phyloP scores from a whole-genome alignment of 2,888 invertebrate genomes.

The Taphrorychus bicolor region DNA sequence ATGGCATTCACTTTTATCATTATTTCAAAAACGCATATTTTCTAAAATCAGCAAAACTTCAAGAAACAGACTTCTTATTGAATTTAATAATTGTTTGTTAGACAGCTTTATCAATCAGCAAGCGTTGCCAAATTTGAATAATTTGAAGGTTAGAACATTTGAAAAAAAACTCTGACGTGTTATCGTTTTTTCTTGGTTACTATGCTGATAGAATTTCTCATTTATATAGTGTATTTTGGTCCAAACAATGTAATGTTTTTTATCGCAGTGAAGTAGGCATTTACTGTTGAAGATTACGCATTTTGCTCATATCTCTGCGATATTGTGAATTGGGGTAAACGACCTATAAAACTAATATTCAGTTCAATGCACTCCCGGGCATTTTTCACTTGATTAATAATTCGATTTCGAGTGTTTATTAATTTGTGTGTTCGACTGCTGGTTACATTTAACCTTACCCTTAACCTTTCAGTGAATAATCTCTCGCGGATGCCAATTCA shows the following conservation, averaged over 20 bases:
- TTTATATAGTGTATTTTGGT: background rate
- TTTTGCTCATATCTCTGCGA: conserved; percentile 23
- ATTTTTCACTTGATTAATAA: conserved; percentile 20
- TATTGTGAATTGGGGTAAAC: conserved; percentile 28
- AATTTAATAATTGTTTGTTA: background rate
- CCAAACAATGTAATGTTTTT: conserved; percentile 8
- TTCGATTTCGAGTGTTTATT: conserved; percentile 24
- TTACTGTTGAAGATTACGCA: conserved; percentile 11
- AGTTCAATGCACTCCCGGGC: conserved; percentile 22
- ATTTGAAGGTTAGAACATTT: background rate
- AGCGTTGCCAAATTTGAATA: background rate
- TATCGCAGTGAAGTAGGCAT: conserved; percentile 12
- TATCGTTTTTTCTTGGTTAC: background rate
- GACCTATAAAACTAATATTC: conserved; percentile 25
- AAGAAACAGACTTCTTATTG: background rate
- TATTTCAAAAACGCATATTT: background rate
- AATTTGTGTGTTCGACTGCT: conserved; percentile 1
- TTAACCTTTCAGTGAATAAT: no score
- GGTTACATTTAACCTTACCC: conserved; percentile 13
- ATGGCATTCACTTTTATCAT: background rate
- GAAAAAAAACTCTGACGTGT: background rate
- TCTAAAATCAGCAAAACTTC: background rate
- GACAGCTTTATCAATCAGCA: background rate
- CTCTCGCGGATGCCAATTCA: background rate
- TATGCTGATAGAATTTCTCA: background rate